Evolutionary conservation across 2,797 vertebrate species (phyloP), one percentile per base, ranked within the genome.

Genomic region (Sebastes baramenuke): DNA sequence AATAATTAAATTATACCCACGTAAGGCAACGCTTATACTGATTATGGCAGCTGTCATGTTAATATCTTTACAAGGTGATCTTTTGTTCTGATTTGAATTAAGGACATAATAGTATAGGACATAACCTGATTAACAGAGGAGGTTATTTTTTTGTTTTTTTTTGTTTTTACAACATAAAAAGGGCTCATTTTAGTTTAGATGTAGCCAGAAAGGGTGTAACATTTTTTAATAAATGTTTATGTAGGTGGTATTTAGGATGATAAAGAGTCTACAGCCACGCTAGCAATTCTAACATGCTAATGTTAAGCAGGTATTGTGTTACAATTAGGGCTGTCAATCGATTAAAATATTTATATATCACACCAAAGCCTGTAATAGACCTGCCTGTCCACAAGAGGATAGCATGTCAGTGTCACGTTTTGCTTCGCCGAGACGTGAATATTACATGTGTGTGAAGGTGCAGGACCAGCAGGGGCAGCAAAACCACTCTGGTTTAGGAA

Each of bases 1-100:
- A 72, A 61, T 81, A 81, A 84, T 83, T 68, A 36, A 71, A 88
- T 80, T 54, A 79, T 75, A 38, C 22, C 25, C 5, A 72, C 66
- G 30, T 80, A 59, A 81, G 24, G 52, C n/a, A 30, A 67, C 73
- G 32, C 25, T 54, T 64, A 18, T 52, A 30, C 30, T 24, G 20
- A 79, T 36, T 61, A 80, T 16, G 74, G 18, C 2, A 71, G 66
- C 73, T 80, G 49, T 34, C 18, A 24, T 67, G 54, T 34, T 65
- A 54, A 74, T 65, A 60, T 68, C 4, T 25, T 62, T 25, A 62
- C 13, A 18, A 22, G 59, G 46, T 79, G 4, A 78, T 79, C n/a
- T 56, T 62, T 36, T 72, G 3, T 72, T 77, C 18, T 56, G 58
- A 62, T 66, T 67, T 72, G 6, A 74, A 66, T 56, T 27, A 10